Percentiles rank a stretch among this genome's conserved stretches.
phyloP scores from a whole-genome alignment of 92 coral and sea anemone species.

The Zoanthus gigantus region DNA sequence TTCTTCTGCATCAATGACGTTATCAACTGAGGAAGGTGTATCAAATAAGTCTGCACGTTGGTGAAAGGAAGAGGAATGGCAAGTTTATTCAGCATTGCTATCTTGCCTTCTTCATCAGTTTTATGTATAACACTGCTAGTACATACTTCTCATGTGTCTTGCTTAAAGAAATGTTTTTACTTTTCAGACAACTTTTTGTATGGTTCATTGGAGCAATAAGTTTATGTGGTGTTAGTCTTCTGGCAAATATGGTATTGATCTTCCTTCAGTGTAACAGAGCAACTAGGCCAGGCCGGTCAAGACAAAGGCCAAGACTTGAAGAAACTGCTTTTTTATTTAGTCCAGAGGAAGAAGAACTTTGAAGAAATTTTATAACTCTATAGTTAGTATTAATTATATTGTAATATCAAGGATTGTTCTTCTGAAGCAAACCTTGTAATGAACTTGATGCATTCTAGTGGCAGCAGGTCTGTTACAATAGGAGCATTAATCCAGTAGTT shows the following conservation, averaged over 20 bases:
- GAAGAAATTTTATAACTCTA: not conserved
- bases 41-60: too few relatives aligned
- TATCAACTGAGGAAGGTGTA: too few relatives aligned
- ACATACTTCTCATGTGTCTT: too few relatives aligned
- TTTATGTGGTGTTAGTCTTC: conserved; percentile 78
- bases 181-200: conserved; percentile 74
- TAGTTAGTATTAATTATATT: not conserved
- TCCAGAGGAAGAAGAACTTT: conserved; percentile 76
- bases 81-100: too few relatives aligned
- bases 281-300: conserved; percentile 38
- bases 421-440: not conserved
- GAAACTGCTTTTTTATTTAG: conserved; percentile 74
- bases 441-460: too few relatives aligned
- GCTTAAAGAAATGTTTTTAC: not conserved
- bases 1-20: too few relatives aligned
- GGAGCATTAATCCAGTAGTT: too few relatives aligned
- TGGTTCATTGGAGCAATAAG: conserved; percentile 90
- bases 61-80: too few relatives aligned
- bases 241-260: conserved; percentile 83
- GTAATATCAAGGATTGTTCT: not conserved
- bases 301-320: conserved; percentile 44
- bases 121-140: too few relatives aligned
- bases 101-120: too few relatives aligned
- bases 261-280: conserved; percentile 77
- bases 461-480: too few relatives aligned